phyloP scores from a whole-genome alignment of 2,797 vertebrate genomes.

The Periophthalmus magnuspinnatus region DNA sequence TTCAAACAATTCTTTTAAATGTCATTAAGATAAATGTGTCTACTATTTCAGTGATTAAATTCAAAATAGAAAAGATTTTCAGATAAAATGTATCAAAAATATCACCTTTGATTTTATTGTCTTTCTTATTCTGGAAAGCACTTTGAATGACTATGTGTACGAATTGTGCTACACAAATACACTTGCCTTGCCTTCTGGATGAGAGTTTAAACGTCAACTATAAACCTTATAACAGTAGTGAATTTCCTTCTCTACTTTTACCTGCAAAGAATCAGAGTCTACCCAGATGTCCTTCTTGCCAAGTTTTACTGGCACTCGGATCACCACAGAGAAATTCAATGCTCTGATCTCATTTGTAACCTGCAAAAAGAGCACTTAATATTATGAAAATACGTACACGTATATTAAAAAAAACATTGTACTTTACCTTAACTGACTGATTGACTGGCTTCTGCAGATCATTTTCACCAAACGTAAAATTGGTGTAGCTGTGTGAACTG shows the following conservation, averaged over 20 bases:
- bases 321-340: slow-evolving; percentile 70
- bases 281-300: slow-evolving; percentile 71
- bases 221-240: no score
- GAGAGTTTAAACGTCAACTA: no score
- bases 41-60: no score
- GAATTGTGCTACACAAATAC: no score
- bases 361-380: slow-evolving; percentile 52
- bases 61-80: no score
- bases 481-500: slow-evolving; percentile 80
- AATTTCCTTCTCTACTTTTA: slow-evolving; percentile 24
- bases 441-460: slow-evolving; percentile 57
- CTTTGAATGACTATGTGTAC: no score
- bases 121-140: no score
- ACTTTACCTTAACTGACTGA: slow-evolving; percentile 77
- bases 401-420: neutral
- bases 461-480: slow-evolving; percentile 72
- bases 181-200: no score
- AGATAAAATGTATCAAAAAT: no score
- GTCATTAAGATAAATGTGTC: no score
- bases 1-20: no score
- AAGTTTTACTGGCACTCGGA: slow-evolving; percentile 78
- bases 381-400: neutral
- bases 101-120: no score
- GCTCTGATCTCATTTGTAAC: slow-evolving; percentile 72
- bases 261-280: slow-evolving; percentile 53